Base-by-base conservation (phyloP, 2,113 vertebrate species). In the Callipepla californica region DNA sequence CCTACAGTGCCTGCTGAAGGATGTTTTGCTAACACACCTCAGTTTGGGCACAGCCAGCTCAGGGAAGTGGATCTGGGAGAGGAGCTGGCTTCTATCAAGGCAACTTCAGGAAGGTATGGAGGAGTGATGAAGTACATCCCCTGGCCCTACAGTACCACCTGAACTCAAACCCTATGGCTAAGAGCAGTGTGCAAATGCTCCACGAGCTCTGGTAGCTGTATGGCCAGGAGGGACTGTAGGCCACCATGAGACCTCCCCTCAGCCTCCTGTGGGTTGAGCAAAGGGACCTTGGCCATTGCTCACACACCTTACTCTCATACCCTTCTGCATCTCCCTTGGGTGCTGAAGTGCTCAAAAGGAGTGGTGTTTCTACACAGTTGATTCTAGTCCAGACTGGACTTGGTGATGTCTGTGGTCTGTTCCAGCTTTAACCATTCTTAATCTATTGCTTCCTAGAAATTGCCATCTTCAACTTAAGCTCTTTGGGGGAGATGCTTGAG, bases 361-460 rank as follows among this genome's bases (percentile, higher is more conserved):
- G 26, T 55, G 85, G 58, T 59, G 58, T 55, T 57, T 28, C 32
- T 69, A 63, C 75, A 34, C 78, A 11, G 18, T 58, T n/a, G 18
- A 20, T 28, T n/a, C 63, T 90, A 30, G 26, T 53, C 51, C 28
- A 17, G 26, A 53, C 16, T 17, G 51, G 51, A 53, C 15, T 28
- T 15, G 8, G 4, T 30, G 51, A 53, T 53, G 26, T 30, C 51
- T 53, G 26, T 17, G 15, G 14, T 51, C 13, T 51, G 26, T 51
- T 51, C 50, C 50, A 51, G 8, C 50, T 26, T 13, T 51, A 25
- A 51, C 50, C 6, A 32, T 30, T 57, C 62, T 87, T 11, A 20
- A 16, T 58, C 58, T 90, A 28, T 63, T 76, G 2, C 63, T 75
- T 92, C 76, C 59, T 62, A 32, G 79, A 92, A 94, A 79, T 58